Conservation (phyloP, 2,888 invertebrate genomes). For the Philaethria dido region DNA sequence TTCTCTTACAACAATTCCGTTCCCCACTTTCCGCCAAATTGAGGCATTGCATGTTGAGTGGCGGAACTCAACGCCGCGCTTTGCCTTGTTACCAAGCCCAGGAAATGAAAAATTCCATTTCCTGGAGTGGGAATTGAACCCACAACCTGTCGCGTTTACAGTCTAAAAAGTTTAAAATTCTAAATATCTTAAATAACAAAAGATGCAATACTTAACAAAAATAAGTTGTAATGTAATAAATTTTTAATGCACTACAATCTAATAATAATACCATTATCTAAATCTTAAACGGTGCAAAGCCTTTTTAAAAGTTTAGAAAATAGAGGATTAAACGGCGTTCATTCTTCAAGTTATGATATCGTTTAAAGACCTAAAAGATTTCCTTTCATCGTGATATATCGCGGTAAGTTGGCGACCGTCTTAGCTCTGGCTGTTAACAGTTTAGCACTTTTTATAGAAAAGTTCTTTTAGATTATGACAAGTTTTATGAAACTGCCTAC, state of each 20-base stretch:
- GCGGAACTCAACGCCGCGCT: too few relatives aligned
- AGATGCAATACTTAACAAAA: too few relatives aligned
- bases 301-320: slow-evolving; percentile 41
- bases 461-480: neutral
- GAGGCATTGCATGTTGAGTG: too few relatives aligned
- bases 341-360: slow-evolving; percentile 43
- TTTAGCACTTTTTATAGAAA: slow-evolving; percentile 16
- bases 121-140: too few relatives aligned
- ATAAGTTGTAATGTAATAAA: too few relatives aligned
- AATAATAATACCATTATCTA: slow-evolving; percentile 12
- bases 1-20: too few relatives aligned
- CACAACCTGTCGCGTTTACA: too few relatives aligned
- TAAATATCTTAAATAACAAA: neutral
- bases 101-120: too few relatives aligned
- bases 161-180: too few relatives aligned
- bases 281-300: slow-evolving; percentile 32
- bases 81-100: too few relatives aligned
- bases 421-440: slow-evolving; percentile 24
- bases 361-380: slow-evolving; percentile 40
- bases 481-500: neutral
- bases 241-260: neutral
- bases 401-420: slow-evolving; percentile 30
- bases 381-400: slow-evolving; percentile 40
- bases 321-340: slow-evolving; percentile 38
- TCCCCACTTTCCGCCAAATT: too few relatives aligned